A percentile compares a stretch with the other conserved stretches of the same genome.
phyloP scores from a whole-genome alignment of 2,113 vertebrate species.

The Rhodinocichla rosea region DNA sequence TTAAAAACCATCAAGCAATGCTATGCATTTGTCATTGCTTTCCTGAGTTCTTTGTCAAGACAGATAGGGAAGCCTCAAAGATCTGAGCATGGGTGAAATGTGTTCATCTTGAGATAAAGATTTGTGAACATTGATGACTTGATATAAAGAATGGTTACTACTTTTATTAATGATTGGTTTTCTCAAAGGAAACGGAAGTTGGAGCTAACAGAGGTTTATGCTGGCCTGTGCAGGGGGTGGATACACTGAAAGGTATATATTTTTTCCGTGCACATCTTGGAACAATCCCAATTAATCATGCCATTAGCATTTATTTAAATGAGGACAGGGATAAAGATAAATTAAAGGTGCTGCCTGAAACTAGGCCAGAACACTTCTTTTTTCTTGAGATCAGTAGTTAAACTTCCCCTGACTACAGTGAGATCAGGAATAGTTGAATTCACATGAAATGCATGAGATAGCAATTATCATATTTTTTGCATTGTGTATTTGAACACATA shows the following conservation, averaged over 20 bases:
- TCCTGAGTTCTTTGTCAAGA: not conserved
- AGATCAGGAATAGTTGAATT: not conserved
- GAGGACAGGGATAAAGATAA: not conserved
- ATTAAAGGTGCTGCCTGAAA: not conserved
- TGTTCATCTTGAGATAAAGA: slow-evolving; percentile 35
- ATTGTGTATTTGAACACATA: not conserved
- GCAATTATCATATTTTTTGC: slow-evolving; percentile 6
- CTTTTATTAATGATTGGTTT: slow-evolving; percentile 37
- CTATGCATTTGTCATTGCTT: not conserved
- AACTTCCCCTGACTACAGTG: not conserved
- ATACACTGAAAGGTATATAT: not conserved
- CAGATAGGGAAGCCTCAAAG: not conserved
- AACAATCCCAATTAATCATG: slow-evolving; percentile 3
- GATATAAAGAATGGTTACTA: not conserved
- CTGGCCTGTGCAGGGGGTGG: not conserved
- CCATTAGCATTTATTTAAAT: slow-evolving; percentile 39
- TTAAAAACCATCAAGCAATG: slow-evolving; percentile 4
- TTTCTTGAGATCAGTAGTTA: not conserved
- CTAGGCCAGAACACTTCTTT: not conserved
- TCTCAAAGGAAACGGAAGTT: not conserved
- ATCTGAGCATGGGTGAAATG: not conserved
- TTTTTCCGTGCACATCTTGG: not conserved
- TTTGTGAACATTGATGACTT: slow-evolving; percentile 30
- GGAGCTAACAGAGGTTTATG: not conserved
- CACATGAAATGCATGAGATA: not conserved